Evolutionary conservation across 2,797 vertebrate species (phyloP).

Genomic region (Glossophaga mutica): DNA sequence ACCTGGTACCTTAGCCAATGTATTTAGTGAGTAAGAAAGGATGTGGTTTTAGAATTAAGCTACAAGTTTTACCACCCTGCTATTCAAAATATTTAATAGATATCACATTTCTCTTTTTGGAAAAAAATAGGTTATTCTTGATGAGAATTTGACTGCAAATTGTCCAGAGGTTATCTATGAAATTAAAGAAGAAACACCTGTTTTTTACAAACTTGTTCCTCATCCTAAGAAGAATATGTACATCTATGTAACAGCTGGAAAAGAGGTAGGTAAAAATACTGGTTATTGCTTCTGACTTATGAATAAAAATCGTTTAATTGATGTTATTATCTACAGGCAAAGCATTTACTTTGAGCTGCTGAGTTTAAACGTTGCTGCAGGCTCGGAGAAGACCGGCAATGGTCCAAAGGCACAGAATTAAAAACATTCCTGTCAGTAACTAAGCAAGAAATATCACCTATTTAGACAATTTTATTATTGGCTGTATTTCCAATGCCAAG

Average conservation of each 20-base stretch:
- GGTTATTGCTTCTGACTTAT: conserved; percentile 40
- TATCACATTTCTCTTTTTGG: conserved; percentile 61
- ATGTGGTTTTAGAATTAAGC: conserved; percentile 30
- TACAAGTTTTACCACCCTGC: not conserved
- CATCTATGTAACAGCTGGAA: conserved; percentile 84
- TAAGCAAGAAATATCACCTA: conserved; percentile 72
- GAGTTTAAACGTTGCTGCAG: conserved; percentile 34
- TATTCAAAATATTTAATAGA: conserved; percentile 54
- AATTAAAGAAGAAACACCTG: conserved; percentile 83
- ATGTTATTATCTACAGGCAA: conserved; percentile 23
- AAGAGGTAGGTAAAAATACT: conserved; percentile 78
- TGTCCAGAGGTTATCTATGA: conserved; percentile 85
- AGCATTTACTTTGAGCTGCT: conserved; percentile 60
- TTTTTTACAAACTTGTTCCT: conserved; percentile 84
- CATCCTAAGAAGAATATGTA: conserved; percentile 82
- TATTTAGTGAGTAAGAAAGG: not conserved
- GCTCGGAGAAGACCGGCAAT: not conserved
- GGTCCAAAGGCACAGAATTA: conserved; percentile 52
- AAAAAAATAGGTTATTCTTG: conserved; percentile 81
- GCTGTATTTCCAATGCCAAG: conserved; percentile 60
- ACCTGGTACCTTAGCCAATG: not conserved
- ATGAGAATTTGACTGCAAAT: conserved; percentile 82
- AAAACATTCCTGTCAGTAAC: conserved; percentile 64
- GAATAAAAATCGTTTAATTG: conserved; percentile 53
- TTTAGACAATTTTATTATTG: conserved; percentile 74